These are phyloP conservation scores for Cacoxenus indagator DNA, from an alignment of 2,888 invertebrate genomes.

Conservation along the genomic window DNA sequence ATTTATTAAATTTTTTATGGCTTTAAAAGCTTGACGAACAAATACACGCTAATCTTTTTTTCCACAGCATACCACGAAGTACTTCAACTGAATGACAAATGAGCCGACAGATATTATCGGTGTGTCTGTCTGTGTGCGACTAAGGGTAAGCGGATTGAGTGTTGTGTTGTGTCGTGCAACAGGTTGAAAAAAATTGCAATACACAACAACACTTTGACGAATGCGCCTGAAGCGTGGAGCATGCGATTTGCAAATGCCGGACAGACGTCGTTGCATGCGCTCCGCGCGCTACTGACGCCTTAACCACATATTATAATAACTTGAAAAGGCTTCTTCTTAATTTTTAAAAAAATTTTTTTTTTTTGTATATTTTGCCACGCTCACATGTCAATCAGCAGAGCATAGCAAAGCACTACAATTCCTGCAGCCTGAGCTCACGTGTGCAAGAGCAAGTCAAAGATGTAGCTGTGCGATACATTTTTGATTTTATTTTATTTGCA, in stretches of 20 bases:
- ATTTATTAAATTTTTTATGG: slow-evolving; percentile 24
- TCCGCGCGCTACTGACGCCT: neutral
- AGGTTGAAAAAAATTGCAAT: neutral
- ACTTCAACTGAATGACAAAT: slow-evolving; percentile 62
- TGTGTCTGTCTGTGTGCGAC: slow-evolving; percentile 20
- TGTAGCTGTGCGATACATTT: slow-evolving; percentile 61
- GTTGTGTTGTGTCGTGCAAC: neutral
- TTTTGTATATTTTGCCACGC: slow-evolving; percentile 26
- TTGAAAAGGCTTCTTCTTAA: neutral
- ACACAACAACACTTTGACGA: neutral
- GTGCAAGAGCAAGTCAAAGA: slow-evolving; percentile 27
- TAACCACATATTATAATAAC: neutral
- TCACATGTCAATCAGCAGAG: slow-evolving; percentile 59
- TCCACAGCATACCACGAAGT: slow-evolving; percentile 33
- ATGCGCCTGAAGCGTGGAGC: neutral
- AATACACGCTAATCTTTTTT: slow-evolving; percentile 37
- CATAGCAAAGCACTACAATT: neutral
- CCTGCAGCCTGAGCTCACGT: neutral
- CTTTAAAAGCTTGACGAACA: slow-evolving; percentile 22
- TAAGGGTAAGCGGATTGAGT: neutral
- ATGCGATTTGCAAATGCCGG: slow-evolving; percentile 6
- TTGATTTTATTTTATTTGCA: neutral
- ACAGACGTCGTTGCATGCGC: neutral
- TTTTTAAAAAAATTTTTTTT: neutral
- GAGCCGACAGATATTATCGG: slow-evolving; percentile 40